These are phyloP conservation scores for Rhopalosiphum maidis DNA, from an alignment of 1,140 invertebrate species.

Conservation along the genomic window DNA sequence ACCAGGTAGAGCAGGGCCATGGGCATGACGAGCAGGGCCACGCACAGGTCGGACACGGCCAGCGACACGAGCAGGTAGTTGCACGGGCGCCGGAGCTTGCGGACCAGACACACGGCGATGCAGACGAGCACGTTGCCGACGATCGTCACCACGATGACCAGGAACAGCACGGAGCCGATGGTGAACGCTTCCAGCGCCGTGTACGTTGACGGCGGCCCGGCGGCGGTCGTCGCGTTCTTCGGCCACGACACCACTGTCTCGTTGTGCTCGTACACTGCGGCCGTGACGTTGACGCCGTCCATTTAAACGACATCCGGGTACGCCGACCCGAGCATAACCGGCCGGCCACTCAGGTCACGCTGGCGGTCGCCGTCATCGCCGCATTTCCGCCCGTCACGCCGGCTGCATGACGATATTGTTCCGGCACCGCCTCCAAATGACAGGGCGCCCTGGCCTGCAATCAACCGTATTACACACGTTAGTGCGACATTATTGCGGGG, in stretches of 20 bases:
- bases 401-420: too few species aligned
- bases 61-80: conserved; percentile 91
- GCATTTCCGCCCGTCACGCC: not conserved
- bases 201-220: conserved; percentile 61
- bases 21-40: conserved; percentile 83
- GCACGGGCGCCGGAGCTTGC: conserved; percentile 81
- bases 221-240: conserved; percentile 11
- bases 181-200: conserved; percentile 70
- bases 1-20: conserved; percentile 84
- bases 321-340: conserved; percentile 53
- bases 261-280: conserved; percentile 29
- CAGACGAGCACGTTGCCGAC: conserved; percentile 90
- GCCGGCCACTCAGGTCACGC: conserved; percentile 23
- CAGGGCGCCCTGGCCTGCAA: not conserved
- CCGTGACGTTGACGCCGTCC: conserved; percentile 52
- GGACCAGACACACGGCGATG: conserved; percentile 85
- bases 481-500: too few species aligned
- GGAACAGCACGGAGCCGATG: conserved; percentile 74
- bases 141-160: conserved; percentile 81
- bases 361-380: not conserved
- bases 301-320: conserved; percentile 54
- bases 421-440: not conserved
- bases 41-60: conserved; percentile 86
- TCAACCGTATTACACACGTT: too few species aligned
- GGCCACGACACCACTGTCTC: conserved; percentile 32